Percentiles rank a stretch among this genome's conserved stretches.
Conservation (phyloP, 92 coral and sea anemone genomes). For the Parazoanthus swiftii region DNA sequence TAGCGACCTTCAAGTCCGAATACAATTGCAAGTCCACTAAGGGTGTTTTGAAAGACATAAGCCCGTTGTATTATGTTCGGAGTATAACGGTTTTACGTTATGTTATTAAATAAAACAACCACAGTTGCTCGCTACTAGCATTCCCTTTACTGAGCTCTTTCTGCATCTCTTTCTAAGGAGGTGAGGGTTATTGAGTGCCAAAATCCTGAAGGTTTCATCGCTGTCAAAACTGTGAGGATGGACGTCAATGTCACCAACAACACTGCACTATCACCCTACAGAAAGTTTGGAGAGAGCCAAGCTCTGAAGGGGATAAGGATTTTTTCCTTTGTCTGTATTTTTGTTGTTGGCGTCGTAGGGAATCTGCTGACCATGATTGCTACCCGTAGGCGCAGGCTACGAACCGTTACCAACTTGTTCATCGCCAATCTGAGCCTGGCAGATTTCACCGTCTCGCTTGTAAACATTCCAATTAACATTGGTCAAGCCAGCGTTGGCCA, state of each 20-base stretch:
- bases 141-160: too few species aligned
- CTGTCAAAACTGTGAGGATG: neutral
- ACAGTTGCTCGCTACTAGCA: too few species aligned
- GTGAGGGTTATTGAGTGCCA: neutral
- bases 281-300: conserved; percentile 33
- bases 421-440: conserved; percentile 65
- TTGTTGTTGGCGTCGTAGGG: conserved; percentile 52
- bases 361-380: conserved; percentile 57
- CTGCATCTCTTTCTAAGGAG: too few species aligned
- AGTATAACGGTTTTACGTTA: too few species aligned
- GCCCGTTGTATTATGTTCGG: too few species aligned
- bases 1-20: too few species aligned
- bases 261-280: neutral
- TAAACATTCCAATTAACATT: conserved; percentile 53
- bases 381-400: conserved; percentile 52
- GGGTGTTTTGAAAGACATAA: too few species aligned
- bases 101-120: too few species aligned
- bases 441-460: conserved; percentile 57
- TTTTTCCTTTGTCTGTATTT: conserved; percentile 49
- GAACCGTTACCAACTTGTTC: conserved; percentile 55
- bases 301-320: conserved; percentile 41
- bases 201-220: neutral
- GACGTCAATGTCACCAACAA: neutral
- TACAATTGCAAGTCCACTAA: too few species aligned
- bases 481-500: conserved; percentile 52